These are phyloP conservation scores for Plestiodon gilberti DNA, from an alignment of 2,113 vertebrate genomes.

Conservation along the genomic window DNA sequence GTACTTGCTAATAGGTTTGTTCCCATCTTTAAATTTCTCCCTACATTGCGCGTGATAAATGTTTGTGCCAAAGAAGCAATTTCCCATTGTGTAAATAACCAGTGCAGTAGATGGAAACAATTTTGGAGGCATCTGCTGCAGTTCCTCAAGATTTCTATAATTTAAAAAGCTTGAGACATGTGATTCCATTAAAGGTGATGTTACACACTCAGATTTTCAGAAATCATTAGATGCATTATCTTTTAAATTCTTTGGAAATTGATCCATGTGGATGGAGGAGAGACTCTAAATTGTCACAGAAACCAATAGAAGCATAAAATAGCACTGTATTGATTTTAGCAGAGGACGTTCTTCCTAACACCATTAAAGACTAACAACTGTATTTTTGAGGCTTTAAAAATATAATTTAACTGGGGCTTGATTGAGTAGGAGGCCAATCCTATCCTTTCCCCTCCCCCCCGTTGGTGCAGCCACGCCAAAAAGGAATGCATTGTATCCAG, in stretches of 20 bases:
- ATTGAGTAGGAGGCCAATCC: neutral
- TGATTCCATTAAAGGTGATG: neutral
- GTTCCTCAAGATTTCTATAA: neutral
- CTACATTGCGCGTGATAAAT: neutral
- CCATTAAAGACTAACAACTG: constrained; percentile 13
- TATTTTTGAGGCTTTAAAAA: constrained; percentile 27
- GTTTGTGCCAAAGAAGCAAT: neutral
- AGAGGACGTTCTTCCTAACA: neutral
- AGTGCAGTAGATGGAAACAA: neutral
- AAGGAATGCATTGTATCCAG: no score
- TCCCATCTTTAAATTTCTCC: neutral
- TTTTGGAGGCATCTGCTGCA: constrained; percentile 11
- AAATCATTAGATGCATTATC: constrained; percentile 19
- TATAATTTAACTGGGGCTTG: neutral
- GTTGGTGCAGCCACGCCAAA: no score
- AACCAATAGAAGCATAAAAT: constrained; percentile 13
- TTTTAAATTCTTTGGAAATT: constrained; percentile 27
- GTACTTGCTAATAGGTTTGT: neutral
- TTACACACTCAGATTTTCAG: neutral
- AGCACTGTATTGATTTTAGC: constrained; percentile 22
- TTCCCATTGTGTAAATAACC: neutral
- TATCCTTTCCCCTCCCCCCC: no score
- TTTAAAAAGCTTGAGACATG: neutral
- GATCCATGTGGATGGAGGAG: neutral
- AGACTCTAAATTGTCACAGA: neutral